Base-by-base conservation (phyloP, 2,113 vertebrate genomes). In the Herpetotheres cachinnans region DNA sequence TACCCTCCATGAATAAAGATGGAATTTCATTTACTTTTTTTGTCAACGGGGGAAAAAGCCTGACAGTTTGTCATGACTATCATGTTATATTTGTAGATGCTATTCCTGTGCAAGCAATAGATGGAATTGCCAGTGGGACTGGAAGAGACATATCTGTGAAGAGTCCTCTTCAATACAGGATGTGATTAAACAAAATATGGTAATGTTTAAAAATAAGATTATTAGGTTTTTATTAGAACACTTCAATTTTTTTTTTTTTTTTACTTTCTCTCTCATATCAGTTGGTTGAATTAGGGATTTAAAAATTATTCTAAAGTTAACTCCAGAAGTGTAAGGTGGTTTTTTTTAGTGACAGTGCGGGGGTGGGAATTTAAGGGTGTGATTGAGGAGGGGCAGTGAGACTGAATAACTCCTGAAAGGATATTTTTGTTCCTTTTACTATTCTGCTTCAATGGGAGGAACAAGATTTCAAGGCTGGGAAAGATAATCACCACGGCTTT, bases 101-200 rank as follows among this genome's bases (percentile, higher is more conserved):
- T 98, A 98, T 70, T 98, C 99, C 19, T 99, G 99, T 93, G 98
- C 99, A 91, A 99, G 98, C 96, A 99, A 99, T 96, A 94, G 97
- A 73, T 99, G 99, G 99, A 98, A 98, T 71, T 99, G 99, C 91
- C 99, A 99, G 97, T 99, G 99, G 99, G 98, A 98, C 94, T 98
- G 98, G 89, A 92, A 82, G 44, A 97, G 97, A 58, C 98, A 99
- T 62, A 98, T 97, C 90, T 99, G 99, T 92, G 98, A 98, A 54
- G 99, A 99, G 81, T 98, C 65, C 52, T 20, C 91, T 42, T 91
- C 89, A 0, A 36, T 66, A 34, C 97, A 95, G 2, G 94, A 98
- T 91, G 97, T 99, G 15, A 95, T 99, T 83, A 98, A 98, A 40
- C 98, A 98, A 50, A 96, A 97, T 62, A 97, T 98, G 99, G 99